phyloP scores from a whole-genome alignment of 2,113 vertebrate species.

The Tragelaphus imberbis region DNA sequence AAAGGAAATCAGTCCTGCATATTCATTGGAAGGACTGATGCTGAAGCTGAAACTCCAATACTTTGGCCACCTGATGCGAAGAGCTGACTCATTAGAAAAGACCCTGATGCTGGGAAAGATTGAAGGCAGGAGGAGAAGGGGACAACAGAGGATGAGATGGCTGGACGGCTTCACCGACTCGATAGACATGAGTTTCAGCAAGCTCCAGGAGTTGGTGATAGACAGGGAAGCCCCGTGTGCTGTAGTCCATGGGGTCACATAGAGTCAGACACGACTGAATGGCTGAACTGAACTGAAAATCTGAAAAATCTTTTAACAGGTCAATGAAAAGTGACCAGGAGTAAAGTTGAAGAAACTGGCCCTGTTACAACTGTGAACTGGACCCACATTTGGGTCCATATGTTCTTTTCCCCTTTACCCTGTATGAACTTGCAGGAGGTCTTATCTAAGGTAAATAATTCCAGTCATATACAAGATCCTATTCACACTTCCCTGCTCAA shows the following conservation, averaged over 20 bases:
- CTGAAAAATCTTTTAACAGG: background rate
- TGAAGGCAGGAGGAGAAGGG: background rate
- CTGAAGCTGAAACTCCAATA: background rate
- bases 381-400: too few species aligned
- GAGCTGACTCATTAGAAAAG: background rate
- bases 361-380: background rate
- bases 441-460: background rate
- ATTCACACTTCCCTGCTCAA: background rate
- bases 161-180: background rate
- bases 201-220: background rate
- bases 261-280: fast-evolving
- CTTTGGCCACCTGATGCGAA: background rate
- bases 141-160: background rate
- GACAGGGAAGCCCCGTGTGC: background rate
- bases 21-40: background rate
- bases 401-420: background rate
- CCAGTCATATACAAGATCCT: background rate
- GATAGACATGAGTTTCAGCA: background rate
- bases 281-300: background rate
- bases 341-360: background rate
- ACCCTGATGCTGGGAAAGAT: background rate
- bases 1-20: background rate
- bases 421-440: background rate
- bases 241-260: background rate
- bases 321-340: background rate